Conservation (phyloP, 2,797 vertebrate species). For the Muscicapa striata region DNA sequence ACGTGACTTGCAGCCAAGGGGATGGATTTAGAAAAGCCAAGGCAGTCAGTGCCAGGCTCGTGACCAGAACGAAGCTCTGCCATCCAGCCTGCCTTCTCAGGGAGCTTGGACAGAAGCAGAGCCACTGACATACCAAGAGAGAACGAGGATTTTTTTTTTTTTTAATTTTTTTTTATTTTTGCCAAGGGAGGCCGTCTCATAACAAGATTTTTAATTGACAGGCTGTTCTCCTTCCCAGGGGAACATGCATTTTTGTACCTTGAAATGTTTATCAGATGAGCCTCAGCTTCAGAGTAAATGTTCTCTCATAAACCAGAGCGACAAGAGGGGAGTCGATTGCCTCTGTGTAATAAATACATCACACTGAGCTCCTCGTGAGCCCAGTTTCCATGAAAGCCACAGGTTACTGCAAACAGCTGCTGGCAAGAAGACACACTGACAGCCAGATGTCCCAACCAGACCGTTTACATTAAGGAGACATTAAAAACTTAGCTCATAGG, state of each 20-base stretch:
- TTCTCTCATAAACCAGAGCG: conserved; percentile 43
- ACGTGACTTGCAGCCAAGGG: background rate
- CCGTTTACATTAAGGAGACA: conserved; percentile 71
- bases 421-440: conserved; percentile 66
- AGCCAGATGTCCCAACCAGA: conserved; percentile 74
- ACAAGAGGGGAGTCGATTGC: conserved; percentile 64
- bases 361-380: conserved; percentile 58
- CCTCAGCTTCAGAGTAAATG: conserved; percentile 16
- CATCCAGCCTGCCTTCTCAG: background rate
- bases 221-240: conserved; percentile 39
- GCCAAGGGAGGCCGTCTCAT: background rate
- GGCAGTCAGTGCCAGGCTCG: background rate
- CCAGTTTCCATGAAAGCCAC: conserved; percentile 70
- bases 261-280: conserved; percentile 69
- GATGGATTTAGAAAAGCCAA: background rate
- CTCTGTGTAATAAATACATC: conserved; percentile 72
- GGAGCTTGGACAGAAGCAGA: background rate
- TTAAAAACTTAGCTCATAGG: conserved; percentile 74
- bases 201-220: conserved; percentile 23
- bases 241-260: conserved; percentile 48
- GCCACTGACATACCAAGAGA: background rate
- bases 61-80: background rate
- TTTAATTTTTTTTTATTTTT: background rate
- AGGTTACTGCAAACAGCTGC: conserved; percentile 76
- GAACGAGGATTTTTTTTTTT: background rate